These are phyloP conservation scores for Scleropages formosus DNA, from an alignment of 2,797 vertebrate genomes.

Conservation along the genomic window DNA sequence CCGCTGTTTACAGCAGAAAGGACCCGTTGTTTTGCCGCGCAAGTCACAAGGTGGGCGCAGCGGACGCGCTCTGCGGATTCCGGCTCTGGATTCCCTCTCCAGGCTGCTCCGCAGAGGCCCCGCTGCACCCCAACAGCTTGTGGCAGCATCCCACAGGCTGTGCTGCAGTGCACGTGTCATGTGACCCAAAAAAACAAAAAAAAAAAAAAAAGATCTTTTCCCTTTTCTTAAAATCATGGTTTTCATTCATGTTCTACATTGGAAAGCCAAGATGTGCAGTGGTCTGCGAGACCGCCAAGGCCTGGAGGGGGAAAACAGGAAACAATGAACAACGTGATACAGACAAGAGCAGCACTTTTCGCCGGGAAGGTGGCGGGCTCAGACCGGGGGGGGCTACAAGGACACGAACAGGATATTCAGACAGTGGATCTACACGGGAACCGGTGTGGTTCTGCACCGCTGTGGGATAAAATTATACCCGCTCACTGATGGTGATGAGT, in stretches of 20 bases:
- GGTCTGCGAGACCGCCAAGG: slow-evolving; percentile 41
- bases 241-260: no score
- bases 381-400: slow-evolving; percentile 32
- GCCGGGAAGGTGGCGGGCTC: slow-evolving; percentile 13
- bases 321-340: slow-evolving; percentile 45
- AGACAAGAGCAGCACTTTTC: slow-evolving; percentile 24
- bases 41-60: no score
- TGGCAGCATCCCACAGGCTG: no score
- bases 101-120: no score
- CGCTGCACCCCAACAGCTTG: no score
- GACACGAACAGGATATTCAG: slow-evolving; percentile 35
- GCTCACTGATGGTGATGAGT: background rate
- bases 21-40: no score
- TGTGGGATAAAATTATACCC: background rate
- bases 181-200: no score
- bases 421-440: slow-evolving; percentile 18
- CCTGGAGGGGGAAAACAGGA: slow-evolving; percentile 55
- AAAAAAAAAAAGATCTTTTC: slow-evolving; percentile 34
- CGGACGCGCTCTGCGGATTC: no score
- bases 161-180: no score
- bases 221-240: no score
- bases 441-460: background rate
- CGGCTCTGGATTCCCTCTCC: no score
- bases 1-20: no score
- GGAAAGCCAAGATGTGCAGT: slow-evolving; percentile 40